Evolutionary conservation across 2,113 vertebrate species (phyloP), one percentile per base, ranked within the genome.

Genomic region (Passer domesticus): DNA sequence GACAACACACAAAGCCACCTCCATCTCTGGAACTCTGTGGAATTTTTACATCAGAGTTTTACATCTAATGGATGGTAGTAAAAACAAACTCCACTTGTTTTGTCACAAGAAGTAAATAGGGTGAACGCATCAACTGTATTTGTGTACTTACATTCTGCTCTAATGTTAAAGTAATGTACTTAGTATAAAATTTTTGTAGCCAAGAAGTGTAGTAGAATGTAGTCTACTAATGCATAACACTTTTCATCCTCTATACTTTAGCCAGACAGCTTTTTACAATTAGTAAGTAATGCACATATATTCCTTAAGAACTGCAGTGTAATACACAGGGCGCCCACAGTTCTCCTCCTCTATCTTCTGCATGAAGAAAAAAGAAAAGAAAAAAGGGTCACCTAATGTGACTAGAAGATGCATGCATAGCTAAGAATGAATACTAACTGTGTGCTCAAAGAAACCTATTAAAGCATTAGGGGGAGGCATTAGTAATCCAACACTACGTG

Each of bases 251-350:
- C 15, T 43, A 27, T n/a, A 52, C 30, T 81, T 30, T 24, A 88
- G 55, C 50, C 43, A 90, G 82, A 58, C 63, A 91, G 79, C 55
- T 83, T 96, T 91, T 83, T 81, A 69, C 41, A 93, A 80, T 94
- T 73, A 95, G 43, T 59, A 60, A 72, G 52, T 75, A 85, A 78
- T 66, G 86, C 33, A 41, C 2, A 9, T 50, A 46, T 9, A 77
- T 63, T 80, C 62, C 75, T 93, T 87, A 96, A 78, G 69, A 95
- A 58, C 47, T 62, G 25, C 66, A 73, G 12, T 30, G n/a, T 44
- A 91, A 74, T 52, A 53, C 37, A 60, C 31, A 76, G 16, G 30
- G 46, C 90, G 39, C 15, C 49, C 66, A 79, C 2, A 6, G 37
- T 89, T 87, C 74, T 67, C 56, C 69, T 92, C 24, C 35, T 83